A percentile compares a stretch with the other conserved stretches of the same genome.
phyloP scores from a whole-genome alignment of 2,797 vertebrate genomes.

The Prionace glauca region DNA sequence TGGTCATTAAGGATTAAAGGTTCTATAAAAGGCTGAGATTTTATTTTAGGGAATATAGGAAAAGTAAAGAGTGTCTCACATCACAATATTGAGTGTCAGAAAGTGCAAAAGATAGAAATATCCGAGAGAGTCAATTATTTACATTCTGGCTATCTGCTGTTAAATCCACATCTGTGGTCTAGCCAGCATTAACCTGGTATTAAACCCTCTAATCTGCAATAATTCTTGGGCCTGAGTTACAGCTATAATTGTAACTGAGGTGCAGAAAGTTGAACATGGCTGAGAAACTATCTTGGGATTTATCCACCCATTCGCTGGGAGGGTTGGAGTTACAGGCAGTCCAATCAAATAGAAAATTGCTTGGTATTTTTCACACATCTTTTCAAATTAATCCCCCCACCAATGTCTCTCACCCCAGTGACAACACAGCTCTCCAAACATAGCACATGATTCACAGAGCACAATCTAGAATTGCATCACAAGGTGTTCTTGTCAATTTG shows the following conservation, averaged over 20 bases:
- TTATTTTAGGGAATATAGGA: background rate
- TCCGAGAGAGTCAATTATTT: background rate
- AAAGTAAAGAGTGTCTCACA: background rate
- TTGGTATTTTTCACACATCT: background rate
- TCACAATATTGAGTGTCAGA: background rate
- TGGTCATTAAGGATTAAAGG: background rate
- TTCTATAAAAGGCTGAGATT: background rate
- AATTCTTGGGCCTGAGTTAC: background rate
- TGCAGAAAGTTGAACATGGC: background rate
- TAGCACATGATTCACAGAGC: background rate
- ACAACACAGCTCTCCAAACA: background rate
- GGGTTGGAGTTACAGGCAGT: background rate
- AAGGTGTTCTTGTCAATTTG: background rate
- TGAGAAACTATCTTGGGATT: background rate
- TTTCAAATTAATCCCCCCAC: background rate
- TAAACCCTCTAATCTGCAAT: background rate
- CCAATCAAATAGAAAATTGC: background rate
- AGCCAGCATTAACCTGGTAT: background rate
- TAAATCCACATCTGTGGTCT: background rate
- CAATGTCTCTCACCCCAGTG: background rate
- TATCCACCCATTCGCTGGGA: background rate
- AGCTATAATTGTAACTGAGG: background rate
- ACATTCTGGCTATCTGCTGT: background rate
- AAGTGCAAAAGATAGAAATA: background rate
- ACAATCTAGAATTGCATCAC: background rate